These are phyloP conservation scores for Papilio demoleus DNA, from an alignment of 2,888 invertebrate genomes.

Conservation along the genomic window DNA sequence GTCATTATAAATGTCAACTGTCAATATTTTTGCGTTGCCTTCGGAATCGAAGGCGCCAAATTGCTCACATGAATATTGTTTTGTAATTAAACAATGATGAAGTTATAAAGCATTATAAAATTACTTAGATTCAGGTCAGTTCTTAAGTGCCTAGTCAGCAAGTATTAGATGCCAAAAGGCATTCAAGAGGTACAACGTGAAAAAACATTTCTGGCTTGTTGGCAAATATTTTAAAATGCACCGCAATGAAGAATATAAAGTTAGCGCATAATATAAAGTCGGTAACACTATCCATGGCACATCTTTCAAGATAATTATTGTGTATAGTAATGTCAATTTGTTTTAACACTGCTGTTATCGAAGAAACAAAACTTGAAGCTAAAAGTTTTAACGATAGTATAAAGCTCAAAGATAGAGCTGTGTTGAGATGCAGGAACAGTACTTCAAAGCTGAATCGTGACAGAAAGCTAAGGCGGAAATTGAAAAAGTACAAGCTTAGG, in stretches of 20 bases:
- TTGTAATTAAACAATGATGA: constrained; percentile 1
- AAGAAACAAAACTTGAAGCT: constrained; percentile 45
- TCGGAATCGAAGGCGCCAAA: constrained; percentile 11
- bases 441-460: constrained; percentile 61
- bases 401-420: constrained; percentile 50
- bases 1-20: not conserved
- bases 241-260: not conserved
- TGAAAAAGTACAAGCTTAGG: constrained; percentile 73
- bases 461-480: constrained; percentile 64
- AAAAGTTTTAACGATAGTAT: constrained; percentile 44
- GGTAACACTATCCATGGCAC: not conserved
- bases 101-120: constrained; percentile 7
- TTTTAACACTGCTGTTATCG: constrained; percentile 48
- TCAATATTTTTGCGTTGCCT: not conserved
- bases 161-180: not conserved
- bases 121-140: no score
- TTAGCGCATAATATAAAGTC: constrained; percentile 7
- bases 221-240: not conserved
- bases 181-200: not conserved
- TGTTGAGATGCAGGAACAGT: constrained; percentile 61
- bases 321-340: constrained; percentile 67
- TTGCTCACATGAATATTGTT: constrained; percentile 10
- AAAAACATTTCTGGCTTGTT: not conserved
- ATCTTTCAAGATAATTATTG: not conserved
- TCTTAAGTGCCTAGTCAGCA: not conserved